Evolutionary conservation across 2,888 invertebrate species (phyloP).

Genomic region (Leptogaster cylindrica): DNA sequence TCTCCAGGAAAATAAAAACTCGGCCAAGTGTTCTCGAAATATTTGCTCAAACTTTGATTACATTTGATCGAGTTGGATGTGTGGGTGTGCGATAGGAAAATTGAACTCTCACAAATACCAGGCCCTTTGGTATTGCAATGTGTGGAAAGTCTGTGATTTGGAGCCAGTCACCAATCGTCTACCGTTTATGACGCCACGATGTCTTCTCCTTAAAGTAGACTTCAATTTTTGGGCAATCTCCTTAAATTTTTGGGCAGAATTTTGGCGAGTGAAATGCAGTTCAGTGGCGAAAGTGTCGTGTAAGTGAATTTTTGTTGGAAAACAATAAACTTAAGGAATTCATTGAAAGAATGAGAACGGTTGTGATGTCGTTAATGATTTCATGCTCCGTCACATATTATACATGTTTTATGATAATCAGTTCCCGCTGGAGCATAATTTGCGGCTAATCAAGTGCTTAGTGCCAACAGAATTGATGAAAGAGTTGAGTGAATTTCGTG

Average conservation of each 20-base stretch:
- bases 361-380: neutral
- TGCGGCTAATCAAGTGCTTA: slow-evolving; percentile 7
- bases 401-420: slow-evolving; percentile 31
- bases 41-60: slow-evolving; percentile 26
- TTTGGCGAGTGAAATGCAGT: neutral
- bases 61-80: slow-evolving; percentile 23
- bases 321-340: slow-evolving; percentile 1
- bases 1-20: slow-evolving; percentile 11
- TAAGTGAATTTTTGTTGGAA: neutral
- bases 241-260: slow-evolving; percentile 15
- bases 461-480: slow-evolving; percentile 13
- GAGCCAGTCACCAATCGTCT: slow-evolving; percentile 53
- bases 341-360: slow-evolving; percentile 4
- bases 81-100: neutral
- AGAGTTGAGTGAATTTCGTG: slow-evolving; percentile 9
- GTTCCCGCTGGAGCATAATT: neutral
- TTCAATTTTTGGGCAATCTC: neutral
- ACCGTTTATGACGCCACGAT: slow-evolving; percentile 53
- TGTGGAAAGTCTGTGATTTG: slow-evolving; percentile 51
- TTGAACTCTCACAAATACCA: slow-evolving; percentile 25
- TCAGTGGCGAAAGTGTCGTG: neutral
- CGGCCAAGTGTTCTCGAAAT: slow-evolving; percentile 13
- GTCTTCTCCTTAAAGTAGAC: slow-evolving; percentile 48
- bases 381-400: slow-evolving; percentile 21
- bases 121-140: slow-evolving; percentile 28